Percentiles rank a stretch among this genome's conserved stretches.
Conservation (phyloP, 2,113 vertebrate genomes). For the Argyrosomus japonicus region DNA sequence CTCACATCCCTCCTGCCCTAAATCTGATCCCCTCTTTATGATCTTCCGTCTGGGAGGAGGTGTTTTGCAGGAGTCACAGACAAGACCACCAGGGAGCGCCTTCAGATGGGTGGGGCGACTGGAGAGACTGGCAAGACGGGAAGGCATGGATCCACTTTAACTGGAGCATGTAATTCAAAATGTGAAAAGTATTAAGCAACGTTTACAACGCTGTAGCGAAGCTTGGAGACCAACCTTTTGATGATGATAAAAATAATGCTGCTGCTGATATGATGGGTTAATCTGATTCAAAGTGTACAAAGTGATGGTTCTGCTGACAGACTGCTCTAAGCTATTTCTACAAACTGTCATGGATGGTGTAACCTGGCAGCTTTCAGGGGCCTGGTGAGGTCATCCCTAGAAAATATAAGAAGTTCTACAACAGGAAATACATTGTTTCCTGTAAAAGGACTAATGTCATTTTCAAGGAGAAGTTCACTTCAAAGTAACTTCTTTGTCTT, state of each 20-base stretch:
- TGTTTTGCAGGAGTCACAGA: conserved; percentile 52
- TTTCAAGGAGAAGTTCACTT: no score
- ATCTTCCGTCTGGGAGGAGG: conserved; percentile 39
- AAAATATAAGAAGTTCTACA: no score
- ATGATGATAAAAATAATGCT: neutral
- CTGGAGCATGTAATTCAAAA: neutral
- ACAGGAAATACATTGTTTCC: no score
- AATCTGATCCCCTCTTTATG: conserved; percentile 16
- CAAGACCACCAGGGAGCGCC: conserved; percentile 59
- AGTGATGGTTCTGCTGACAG: neutral
- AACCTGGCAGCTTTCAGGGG: neutral
- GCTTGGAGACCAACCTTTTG: neutral
- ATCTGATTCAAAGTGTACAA: neutral
- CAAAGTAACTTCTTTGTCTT: no score
- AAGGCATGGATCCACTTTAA: neutral
- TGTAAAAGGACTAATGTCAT: no score
- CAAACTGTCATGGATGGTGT: neutral
- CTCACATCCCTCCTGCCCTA: conserved; percentile 11
- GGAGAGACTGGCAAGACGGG: neutral
- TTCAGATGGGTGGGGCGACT: conserved; percentile 64
- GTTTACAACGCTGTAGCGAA: neutral
- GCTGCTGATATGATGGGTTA: no score
- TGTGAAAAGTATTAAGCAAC: neutral
- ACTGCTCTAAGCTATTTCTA: neutral
- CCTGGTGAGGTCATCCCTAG: neutral